Conservation (phyloP, 2,113 vertebrate genomes). For the Rhynchopsitta pachyrhyncha region DNA sequence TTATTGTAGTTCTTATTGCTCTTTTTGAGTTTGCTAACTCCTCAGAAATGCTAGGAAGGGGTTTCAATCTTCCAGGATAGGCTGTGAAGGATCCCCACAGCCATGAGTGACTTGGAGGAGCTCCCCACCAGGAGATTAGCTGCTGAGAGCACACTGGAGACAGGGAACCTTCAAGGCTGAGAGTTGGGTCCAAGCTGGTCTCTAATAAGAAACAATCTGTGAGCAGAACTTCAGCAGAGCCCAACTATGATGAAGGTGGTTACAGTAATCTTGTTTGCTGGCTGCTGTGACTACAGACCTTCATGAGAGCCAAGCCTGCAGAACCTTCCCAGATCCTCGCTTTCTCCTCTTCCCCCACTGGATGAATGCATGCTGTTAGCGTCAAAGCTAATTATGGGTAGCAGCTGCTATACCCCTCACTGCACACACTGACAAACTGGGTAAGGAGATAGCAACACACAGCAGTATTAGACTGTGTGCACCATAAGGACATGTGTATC, state of each 20-base stretch:
- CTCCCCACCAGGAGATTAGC: neutral
- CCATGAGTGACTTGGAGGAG: neutral
- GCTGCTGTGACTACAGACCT: neutral
- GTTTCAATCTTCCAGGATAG: neutral
- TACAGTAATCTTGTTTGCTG: neutral
- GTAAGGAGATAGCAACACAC: neutral
- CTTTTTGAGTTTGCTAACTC: neutral
- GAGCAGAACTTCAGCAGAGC: neutral
- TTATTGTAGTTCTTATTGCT: neutral
- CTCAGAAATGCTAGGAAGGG: neutral
- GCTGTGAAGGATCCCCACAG: neutral
- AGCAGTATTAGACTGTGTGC: neutral
- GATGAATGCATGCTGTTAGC: neutral
- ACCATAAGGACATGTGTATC: neutral
- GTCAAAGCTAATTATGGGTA: neutral
- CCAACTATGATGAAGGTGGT: neutral
- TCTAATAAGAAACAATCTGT: neutral
- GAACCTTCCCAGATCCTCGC: neutral
- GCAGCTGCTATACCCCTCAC: neutral
- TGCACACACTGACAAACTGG: accelerated
- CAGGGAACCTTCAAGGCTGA: neutral
- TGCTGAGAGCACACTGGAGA: neutral
- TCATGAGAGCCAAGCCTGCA: neutral
- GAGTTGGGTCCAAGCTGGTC: neutral
- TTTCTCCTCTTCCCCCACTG: neutral